A percentile compares a stretch with the other conserved stretches of the same genome.
These are phyloP conservation scores for Clarias laeviceps DNA, from an alignment of 2,797 vertebrate genomes.

Conservation along the genomic window DNA sequence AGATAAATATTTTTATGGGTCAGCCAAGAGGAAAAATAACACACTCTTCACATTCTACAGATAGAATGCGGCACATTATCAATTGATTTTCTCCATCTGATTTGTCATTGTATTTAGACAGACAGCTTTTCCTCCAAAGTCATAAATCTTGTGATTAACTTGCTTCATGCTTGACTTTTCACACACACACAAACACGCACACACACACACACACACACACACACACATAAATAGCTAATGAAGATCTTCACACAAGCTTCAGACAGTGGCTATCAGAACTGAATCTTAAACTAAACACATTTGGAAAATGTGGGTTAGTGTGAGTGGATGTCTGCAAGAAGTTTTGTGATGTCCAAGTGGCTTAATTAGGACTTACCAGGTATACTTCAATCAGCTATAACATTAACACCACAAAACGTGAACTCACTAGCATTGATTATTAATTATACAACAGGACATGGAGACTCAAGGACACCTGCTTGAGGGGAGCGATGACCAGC, in stretches of 20 bases:
- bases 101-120: constrained; percentile 31
- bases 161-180: constrained; percentile 35
- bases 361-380: neutral
- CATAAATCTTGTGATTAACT: constrained; percentile 49
- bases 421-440: too few species aligned
- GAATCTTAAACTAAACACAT: neutral
- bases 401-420: too few species aligned
- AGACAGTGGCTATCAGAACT: constrained; percentile 8
- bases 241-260: neutral
- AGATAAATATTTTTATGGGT: constrained; percentile 36
- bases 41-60: constrained; percentile 22
- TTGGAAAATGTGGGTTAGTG: neutral
- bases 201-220: neutral
- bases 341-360: too few species aligned
- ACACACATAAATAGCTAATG: neutral
- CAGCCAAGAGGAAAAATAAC: constrained; percentile 40
- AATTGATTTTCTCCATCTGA: constrained; percentile 37
- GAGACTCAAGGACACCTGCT: too few species aligned
- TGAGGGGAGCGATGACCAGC: too few species aligned
- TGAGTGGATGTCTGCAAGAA: neutral
- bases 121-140: constrained; percentile 12
- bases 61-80: constrained; percentile 5
- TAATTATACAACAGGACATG: too few species aligned
- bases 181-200: constrained; percentile 14
- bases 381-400: neutral